A percentile compares a stretch with the other conserved stretches of the same genome.
These are phyloP conservation scores for Donacobius atricapilla DNA, from an alignment of 2,113 vertebrate species.

Conservation along the genomic window DNA sequence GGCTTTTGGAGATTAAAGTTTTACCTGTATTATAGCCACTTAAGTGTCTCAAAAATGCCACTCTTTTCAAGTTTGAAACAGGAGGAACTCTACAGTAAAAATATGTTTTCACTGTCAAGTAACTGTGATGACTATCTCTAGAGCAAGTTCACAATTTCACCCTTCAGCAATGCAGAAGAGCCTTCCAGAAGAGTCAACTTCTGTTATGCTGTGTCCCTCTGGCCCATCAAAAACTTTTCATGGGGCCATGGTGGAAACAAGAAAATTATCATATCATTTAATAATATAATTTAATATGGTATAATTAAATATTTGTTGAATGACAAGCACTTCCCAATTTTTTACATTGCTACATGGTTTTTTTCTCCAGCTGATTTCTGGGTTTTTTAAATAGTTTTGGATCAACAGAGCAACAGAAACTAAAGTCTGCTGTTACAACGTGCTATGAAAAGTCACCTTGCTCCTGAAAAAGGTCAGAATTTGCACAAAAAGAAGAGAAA, in stretches of 20 bases:
- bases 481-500: conserved; percentile 38
- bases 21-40: background rate
- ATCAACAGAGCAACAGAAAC: background rate
- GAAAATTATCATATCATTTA: no score
- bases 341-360: background rate
- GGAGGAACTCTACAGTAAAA: background rate
- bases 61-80: background rate
- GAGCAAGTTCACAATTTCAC: background rate
- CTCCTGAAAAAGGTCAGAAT: conserved; percentile 9
- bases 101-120: background rate
- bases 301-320: background rate
- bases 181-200: background rate
- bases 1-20: background rate
- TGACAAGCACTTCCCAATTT: background rate
- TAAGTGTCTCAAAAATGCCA: background rate
- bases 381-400: background rate
- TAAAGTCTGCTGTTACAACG: background rate
- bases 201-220: background rate
- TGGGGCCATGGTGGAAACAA: background rate
- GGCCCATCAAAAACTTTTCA: background rate
- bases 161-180: background rate
- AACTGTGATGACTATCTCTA: background rate
- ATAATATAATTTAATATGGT: background rate
- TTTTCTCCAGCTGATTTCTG: background rate
- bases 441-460: background rate